Evolutionary conservation across 1,140 invertebrate genomes (phyloP), one percentile per base, ranked within the genome.

Genomic region (Brachionus paranguensis): DNA sequence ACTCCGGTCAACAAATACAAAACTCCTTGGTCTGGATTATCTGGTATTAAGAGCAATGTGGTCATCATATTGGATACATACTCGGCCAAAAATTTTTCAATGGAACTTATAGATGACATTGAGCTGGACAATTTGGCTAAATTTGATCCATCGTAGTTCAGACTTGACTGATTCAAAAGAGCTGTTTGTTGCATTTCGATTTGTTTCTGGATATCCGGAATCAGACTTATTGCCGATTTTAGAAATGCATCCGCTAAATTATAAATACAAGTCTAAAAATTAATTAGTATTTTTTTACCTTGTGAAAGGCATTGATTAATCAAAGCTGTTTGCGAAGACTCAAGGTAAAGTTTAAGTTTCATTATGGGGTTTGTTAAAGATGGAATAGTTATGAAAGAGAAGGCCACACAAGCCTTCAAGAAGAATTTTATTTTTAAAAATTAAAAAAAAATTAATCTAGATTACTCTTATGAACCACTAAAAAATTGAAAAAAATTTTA

Each of bases 321-420:
- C 74, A 98, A 89, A 29, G 96, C 95, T 55, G 96, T 93, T 90
- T 96, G 94, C 37, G 94, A 95, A 14, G 94, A 93, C 5, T 95
- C 89, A 68, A 97, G 90, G 90, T 96, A 96, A 17, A 98, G 91
- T 86, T 94, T 92, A 79, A 97, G 91, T 86, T 94, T 92, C 27
- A 91, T 91, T 84, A 93, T 91, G 7, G 93, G 91, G 85, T 93
- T 93, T 84, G 92, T 91, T 86, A 98, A 92, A 6, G 96, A 97
- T 27, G 96, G 96, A 89, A 97, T 95, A 1, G 96, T 98, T 47
- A 99, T 96, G 88, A 94, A 98, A 89, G 93, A 94, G 89, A 95
- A 98, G 0, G 96, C 96, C 74, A 94, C 93, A 91, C 96, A 98
- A n/a, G 96, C 95, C 89, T 91, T 47, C 6, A 47, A 12, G 45